Evolutionary conservation across 1,140 invertebrate species (phyloP), one percentile per base, ranked within the genome.

Genomic region (Onthophagus taurus): DNA sequence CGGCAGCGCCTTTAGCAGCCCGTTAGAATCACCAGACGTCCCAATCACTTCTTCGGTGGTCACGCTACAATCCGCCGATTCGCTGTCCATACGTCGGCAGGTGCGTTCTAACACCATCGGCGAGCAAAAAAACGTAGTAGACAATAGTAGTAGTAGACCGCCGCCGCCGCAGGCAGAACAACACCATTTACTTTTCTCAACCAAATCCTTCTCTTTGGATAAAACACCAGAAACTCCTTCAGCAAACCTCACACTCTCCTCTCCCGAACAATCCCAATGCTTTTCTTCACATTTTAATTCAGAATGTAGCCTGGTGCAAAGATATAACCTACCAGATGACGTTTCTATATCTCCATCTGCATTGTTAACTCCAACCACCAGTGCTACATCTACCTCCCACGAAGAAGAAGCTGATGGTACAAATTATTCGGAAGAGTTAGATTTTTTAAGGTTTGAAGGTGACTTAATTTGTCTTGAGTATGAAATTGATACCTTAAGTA

Each of bases 11-110:
- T 71, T 81, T 29, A 80, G 78, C 34, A 85, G 81, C 39, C 82
- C 83, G 5, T 71, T 83, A 50, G 83, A 76, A 49, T 80, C 77
- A 13, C 77, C 77, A 12, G 76, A 77, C 46, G 70, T 72, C 38
- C 71, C 72, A 47, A 69, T 74, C 42, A 76, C 74, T 45, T 76
- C 73, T 53, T 77, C 72, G 36, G 69, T 74, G 50, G 75, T 68
- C 5, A 77, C 75, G 9, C 58, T 78, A 54, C 74, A 78, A 58
- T 74, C 76, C 11, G 66, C 72, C 52, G 65, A 76, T 60, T 69
- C 71, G 50, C 68, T 71, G 62, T 73, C 72, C 60, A 63, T 60
- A 61, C 70, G 57, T 62, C 72, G 64, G 58, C 69, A 67, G 57
- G 63, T 64, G 59, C 65, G 58, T 64, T 60, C 54, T 50, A 46